Conservation (phyloP, 2,797 vertebrate species). For the Linurgus olivaceus region DNA sequence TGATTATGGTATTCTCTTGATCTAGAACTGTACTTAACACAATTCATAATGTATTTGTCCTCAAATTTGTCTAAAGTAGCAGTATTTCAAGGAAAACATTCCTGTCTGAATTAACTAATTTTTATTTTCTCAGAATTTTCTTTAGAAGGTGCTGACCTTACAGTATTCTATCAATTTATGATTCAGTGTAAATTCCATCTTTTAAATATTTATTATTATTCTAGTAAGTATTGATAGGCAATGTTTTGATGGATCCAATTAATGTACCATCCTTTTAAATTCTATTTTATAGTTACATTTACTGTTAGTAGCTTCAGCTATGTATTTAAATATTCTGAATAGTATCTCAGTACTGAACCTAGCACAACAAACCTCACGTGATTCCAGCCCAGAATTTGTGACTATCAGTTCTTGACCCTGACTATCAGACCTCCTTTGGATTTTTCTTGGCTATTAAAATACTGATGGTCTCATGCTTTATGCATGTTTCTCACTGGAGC, state of each 20-base stretch:
- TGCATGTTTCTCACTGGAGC: not conserved
- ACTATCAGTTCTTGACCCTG: not conserved
- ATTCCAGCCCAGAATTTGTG: not conserved
- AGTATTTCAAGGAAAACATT: not conserved
- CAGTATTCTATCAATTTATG: not conserved
- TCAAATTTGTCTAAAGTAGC: not conserved
- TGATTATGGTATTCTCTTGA: not conserved
- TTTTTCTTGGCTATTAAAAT: conserved; percentile 8
- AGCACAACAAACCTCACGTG: not conserved
- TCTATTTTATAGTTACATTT: not conserved
- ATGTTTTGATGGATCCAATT: not conserved
- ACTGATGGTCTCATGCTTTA: not conserved
- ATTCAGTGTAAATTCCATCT: not conserved
- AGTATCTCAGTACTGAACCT: not conserved
- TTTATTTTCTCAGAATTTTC: not conserved
- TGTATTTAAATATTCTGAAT: not conserved
- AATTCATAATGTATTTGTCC: not conserved
- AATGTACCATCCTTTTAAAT: not conserved
- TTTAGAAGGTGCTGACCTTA: not conserved
- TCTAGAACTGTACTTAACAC: not conserved
- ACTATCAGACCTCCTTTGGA: not conserved
- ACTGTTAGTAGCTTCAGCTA: not conserved
- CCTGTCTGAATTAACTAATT: not conserved
- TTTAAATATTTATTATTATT: not conserved
- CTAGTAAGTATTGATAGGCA: not conserved